phyloP scores from a whole-genome alignment of 2,113 vertebrate species.

The Nyctereutes procyonoides region DNA sequence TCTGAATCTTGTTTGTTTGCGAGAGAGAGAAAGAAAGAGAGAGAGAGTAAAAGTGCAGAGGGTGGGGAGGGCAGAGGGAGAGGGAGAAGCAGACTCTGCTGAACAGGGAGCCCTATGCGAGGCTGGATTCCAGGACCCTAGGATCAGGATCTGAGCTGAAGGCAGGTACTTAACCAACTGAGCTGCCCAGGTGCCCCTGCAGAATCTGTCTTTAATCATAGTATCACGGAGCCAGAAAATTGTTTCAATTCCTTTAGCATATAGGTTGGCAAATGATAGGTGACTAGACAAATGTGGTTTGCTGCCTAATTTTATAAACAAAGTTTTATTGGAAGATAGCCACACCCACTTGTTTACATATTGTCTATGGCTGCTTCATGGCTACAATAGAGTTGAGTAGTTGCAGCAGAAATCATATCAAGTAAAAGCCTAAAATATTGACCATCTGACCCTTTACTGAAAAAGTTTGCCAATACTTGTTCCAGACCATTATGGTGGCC shows the following conservation, averaged over 20 bases:
- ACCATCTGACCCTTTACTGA: neutral
- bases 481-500: neutral
- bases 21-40: neutral
- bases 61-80: neutral
- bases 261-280: neutral
- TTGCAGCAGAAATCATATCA: neutral
- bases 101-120: neutral
- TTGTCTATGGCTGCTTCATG: neutral
- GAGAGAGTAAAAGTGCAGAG: too few relatives aligned
- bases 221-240: neutral
- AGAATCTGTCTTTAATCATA: neutral
- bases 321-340: neutral
- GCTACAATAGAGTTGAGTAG: neutral
- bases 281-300: neutral
- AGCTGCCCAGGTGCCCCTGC: neutral
- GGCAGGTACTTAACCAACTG: neutral
- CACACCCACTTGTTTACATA: neutral
- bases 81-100: neutral
- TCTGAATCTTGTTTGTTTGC: neutral
- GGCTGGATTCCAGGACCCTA: neutral
- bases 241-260: neutral
- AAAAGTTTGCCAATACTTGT: neutral
- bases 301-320: conserved; percentile 16
- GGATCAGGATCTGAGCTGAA: neutral
- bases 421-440: neutral